phyloP scores from a whole-genome alignment of 1,140 invertebrate genomes.

The Procambarus virginalis region DNA sequence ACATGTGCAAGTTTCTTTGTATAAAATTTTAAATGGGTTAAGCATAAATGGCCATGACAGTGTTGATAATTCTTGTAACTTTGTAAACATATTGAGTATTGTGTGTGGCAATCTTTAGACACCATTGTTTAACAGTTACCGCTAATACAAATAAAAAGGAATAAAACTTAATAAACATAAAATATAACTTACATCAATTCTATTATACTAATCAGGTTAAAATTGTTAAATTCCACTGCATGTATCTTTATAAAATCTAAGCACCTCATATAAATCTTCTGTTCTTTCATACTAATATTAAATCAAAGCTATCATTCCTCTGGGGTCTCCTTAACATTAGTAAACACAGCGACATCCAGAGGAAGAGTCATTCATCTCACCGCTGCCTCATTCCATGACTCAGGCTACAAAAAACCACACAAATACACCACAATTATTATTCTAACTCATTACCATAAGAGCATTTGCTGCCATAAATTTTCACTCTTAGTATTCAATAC shows the following conservation, averaged over 20 bases:
- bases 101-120: neutral
- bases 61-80: neutral
- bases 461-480: conserved; percentile 5
- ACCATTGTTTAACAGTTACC: neutral
- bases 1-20: neutral
- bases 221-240: neutral
- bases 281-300: neutral
- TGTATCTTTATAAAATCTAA: neutral
- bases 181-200: neutral
- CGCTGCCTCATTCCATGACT: neutral
- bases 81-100: neutral
- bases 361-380: neutral
- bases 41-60: neutral
- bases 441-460: neutral
- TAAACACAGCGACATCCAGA: neutral
- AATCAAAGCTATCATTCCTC: neutral
- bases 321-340: neutral
- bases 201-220: neutral
- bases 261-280: neutral
- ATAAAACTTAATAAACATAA: neutral
- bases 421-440: neutral
- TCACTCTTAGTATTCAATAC: neutral
- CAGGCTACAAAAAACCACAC: neutral
- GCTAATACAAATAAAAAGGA: neutral
- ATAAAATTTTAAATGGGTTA: neutral